Evolutionary conservation across 2,113 vertebrate genomes (phyloP), one percentile per base, ranked within the genome.

Genomic region (Ramphastos sulfuratus): DNA sequence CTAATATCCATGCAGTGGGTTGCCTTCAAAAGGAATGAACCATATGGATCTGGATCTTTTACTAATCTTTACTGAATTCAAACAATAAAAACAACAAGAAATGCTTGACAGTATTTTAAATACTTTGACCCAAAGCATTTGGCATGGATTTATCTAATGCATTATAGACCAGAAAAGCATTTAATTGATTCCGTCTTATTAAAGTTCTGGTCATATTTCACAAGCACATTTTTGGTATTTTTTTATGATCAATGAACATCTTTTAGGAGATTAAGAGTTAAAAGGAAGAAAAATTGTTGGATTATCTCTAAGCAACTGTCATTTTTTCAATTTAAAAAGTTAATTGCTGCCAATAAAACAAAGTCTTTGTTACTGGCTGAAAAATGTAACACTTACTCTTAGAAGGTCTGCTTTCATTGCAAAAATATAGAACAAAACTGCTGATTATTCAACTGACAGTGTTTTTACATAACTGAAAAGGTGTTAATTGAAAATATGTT

Each of bases 391-490:
- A 67, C 12, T 70, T 52, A 31, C 44, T 65, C 82, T 81, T 78
- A 66, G 60, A 82, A 87, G n/a, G 50, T 65, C 83, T 90, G 33
- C 30, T 78, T 94, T 83, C 48, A 55, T 46, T 55, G 35, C 44
- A 91, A 83, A 89, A 91, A 39, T 67, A 81, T 37, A 91, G 81
- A 93, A 84, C 12, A 96, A 94, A 91, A 58, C 63, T 91, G 73
- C 59, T 93, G 59, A 90, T 95, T 92, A 89, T 93, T 95, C 81
- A 86, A 20, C 52, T 82, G 69, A 69, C 81, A 87, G 37, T 89
- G 35, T 91, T 94, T 94, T 91, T 87, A 46, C 0, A 0, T 74
- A 91, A 67, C 65, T 86, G 46, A 69, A 91, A 94, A 91, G 58
- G 69, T 95, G 58, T 21, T 92, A 87, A 82, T 59, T 87, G 79